Evolutionary conservation across 1,140 invertebrate species (phyloP).

Genomic region (Penaeus vannamei): DNA sequence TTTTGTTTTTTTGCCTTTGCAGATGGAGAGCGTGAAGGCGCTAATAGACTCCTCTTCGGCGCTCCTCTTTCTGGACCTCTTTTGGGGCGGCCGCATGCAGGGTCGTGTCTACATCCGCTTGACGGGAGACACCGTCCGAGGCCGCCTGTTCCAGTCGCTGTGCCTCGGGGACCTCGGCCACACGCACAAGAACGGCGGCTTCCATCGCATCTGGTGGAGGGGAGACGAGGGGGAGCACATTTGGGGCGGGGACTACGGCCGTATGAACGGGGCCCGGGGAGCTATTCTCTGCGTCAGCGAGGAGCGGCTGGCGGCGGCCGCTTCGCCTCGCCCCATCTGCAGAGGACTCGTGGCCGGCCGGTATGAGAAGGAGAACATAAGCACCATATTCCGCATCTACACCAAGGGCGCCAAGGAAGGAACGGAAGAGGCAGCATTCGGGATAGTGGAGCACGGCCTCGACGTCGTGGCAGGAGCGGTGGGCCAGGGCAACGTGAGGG

Average conservation of each 20-base stretch:
- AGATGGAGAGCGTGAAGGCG: no score
- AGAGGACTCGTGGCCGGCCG: conserved; percentile 46
- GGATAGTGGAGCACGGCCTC: conserved; percentile 47
- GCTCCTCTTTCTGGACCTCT: conserved; percentile 41
- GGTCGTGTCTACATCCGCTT: conserved; percentile 41
- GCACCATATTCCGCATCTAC: conserved; percentile 52
- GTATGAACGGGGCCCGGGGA: conserved; percentile 25
- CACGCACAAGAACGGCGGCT: conserved; percentile 16
- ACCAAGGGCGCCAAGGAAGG: background rate
- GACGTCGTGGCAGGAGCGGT: conserved; percentile 6
- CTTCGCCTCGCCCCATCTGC: background rate
- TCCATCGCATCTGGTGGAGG: conserved; percentile 56
- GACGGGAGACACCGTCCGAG: conserved; percentile 32
- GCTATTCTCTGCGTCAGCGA: background rate
- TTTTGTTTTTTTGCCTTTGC: no score
- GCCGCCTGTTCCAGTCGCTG: conserved; percentile 37
- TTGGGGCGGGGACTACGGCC: conserved; percentile 40
- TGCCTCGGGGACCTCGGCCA: conserved; percentile 35
- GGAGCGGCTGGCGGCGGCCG: background rate
- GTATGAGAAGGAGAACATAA: conserved; percentile 33
- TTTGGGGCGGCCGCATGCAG: background rate
- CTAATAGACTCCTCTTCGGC: background rate
- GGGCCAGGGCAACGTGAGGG: background rate
- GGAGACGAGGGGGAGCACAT: conserved; percentile 34
- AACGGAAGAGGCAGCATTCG: conserved; percentile 47